Percentiles rank a stretch among this genome's conserved stretches.
Conservation (phyloP, 1,140 invertebrate species). For the Reticulitermes speratus region DNA sequence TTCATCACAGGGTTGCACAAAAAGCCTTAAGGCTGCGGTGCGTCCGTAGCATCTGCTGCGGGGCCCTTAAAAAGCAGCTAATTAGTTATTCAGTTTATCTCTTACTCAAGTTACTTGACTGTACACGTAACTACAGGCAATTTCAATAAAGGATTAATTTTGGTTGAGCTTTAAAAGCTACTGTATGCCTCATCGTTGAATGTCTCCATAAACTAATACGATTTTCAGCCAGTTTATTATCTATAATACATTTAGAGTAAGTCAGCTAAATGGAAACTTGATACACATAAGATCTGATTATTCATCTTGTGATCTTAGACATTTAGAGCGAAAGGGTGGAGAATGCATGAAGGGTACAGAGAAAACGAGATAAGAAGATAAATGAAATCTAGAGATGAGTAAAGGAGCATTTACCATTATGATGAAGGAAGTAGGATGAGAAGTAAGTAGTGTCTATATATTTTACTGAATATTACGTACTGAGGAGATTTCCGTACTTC, state of each 20-base stretch:
- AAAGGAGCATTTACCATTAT: neutral
- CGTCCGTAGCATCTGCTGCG: too few species aligned
- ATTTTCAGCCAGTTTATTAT: neutral
- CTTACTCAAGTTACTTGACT: too few species aligned
- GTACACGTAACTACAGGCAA: too few species aligned
- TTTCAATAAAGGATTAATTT: too few species aligned
- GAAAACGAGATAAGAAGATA: conserved; percentile 1
- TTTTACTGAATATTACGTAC: neutral
- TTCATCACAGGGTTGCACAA: too few species aligned
- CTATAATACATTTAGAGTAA: neutral
- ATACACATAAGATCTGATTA: neutral
- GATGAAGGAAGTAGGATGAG: neutral
- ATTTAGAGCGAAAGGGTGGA: neutral
- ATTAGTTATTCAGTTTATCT: too few species aligned
- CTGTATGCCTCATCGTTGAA: neutral
- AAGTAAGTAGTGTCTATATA: neutral
- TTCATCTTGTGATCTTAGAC: conserved; percentile 4
- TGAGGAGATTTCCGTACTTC: neutral
- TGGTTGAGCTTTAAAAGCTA: too few species aligned
- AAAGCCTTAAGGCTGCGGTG: too few species aligned
- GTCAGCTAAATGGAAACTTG: neutral
- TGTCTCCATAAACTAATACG: neutral
- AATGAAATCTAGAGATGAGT: conserved; percentile 13
- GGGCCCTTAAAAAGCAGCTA: too few species aligned
- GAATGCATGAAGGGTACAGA: neutral